phyloP scores from a whole-genome alignment of 2,888 invertebrate species.

The Morinoia aosen region DNA sequence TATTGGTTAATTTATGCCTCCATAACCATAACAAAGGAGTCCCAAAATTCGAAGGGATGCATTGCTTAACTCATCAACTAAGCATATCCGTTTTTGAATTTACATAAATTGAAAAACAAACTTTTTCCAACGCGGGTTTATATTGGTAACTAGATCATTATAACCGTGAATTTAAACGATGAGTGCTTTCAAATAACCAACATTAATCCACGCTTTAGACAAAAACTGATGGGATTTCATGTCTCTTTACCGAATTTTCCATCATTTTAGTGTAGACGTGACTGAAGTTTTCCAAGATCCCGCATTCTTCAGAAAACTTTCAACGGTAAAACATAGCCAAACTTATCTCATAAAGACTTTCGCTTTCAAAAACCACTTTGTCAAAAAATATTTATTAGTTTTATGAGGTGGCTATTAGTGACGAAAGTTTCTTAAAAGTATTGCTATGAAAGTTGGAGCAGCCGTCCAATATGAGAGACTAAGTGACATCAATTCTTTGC shows the following conservation, averaged over 20 bases:
- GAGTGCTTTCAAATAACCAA: not conserved
- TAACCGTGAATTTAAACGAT: not conserved
- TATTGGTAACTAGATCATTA: not conserved
- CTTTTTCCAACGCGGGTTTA: too few relatives aligned
- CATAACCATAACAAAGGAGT: too few relatives aligned
- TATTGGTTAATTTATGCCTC: too few relatives aligned
- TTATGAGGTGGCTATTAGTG: not conserved
- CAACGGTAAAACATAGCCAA: not conserved
- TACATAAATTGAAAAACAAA: too few relatives aligned
- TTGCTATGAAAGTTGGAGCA: not conserved
- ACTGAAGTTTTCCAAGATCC: not conserved
- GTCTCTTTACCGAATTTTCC: not conserved
- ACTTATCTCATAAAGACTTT: not conserved
- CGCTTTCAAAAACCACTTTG: not conserved
- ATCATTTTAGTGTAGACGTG: not conserved
- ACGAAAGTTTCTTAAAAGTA: not conserved
- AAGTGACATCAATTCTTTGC: not conserved
- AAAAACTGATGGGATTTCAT: not conserved
- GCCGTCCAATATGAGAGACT: not conserved
- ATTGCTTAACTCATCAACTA: too few relatives aligned
- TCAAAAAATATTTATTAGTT: not conserved
- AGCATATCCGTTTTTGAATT: too few relatives aligned
- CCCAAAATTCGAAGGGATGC: too few relatives aligned
- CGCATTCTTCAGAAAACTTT: not conserved
- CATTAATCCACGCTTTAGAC: not conserved